A percentile compares a stretch with the other conserved stretches of the same genome.
phyloP scores from a whole-genome alignment of 1,140 invertebrate species.

The Augochlora pura region DNA sequence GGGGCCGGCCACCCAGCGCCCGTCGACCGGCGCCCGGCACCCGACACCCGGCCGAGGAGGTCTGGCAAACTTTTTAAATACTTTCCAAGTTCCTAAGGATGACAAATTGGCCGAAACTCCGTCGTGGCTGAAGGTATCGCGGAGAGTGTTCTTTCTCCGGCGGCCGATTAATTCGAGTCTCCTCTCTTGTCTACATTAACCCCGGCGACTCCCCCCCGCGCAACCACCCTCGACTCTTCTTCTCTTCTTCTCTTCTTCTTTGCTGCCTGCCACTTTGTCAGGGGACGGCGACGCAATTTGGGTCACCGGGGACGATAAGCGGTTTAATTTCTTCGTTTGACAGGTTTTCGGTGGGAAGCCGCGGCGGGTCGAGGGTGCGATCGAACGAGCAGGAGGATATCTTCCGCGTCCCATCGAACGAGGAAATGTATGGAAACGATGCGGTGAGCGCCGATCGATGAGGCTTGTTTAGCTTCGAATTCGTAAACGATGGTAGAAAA shows the following conservation, averaged over 20 bases:
- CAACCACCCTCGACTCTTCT: too few species aligned
- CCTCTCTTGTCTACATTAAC: slow-evolving; percentile 41
- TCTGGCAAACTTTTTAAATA: slow-evolving; percentile 62
- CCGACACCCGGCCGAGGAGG: background rate
- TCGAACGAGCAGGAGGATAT: too few species aligned
- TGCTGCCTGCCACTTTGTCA: slow-evolving; percentile 19
- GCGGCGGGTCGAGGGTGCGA: too few species aligned
- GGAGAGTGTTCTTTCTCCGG: slow-evolving; percentile 2
- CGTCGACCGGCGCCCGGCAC: too few species aligned
- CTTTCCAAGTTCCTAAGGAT: slow-evolving; percentile 62
- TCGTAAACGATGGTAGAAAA: too few species aligned
- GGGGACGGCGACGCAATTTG: slow-evolving; percentile 15
- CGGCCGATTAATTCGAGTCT: slow-evolving; percentile 56
- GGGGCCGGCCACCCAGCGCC: slow-evolving; percentile 9
- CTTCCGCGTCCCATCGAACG: too few species aligned
- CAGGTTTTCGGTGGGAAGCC: background rate
- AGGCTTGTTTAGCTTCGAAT: too few species aligned
- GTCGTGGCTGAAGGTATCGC: slow-evolving; percentile 25
- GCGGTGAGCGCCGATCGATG: too few species aligned
- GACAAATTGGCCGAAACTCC: slow-evolving; percentile 62
- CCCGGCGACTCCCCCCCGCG: background rate
- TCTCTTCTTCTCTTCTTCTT: background rate
- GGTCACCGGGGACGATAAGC: slow-evolving; percentile 19
- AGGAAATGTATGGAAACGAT: too few species aligned
- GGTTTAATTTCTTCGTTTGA: slow-evolving; percentile 36